phyloP scores from a whole-genome alignment of 2,113 vertebrate species.

The Perca schrenkii region DNA sequence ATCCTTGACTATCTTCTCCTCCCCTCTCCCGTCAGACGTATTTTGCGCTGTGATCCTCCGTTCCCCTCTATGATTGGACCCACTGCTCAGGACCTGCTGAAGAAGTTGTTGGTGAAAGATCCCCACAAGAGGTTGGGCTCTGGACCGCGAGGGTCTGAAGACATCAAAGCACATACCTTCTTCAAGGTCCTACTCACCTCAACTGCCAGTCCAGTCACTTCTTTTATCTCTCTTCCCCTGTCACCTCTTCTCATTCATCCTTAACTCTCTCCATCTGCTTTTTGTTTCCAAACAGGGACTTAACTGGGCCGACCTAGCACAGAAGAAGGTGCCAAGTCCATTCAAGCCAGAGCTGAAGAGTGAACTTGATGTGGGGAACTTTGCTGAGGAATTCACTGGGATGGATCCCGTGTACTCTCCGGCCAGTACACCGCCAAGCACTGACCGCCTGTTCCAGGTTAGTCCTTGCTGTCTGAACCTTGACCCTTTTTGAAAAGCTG shows the following conservation, averaged over 20 bases:
- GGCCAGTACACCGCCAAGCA: slow-evolving; percentile 89
- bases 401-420: slow-evolving; percentile 95
- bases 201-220: not conserved
- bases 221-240: not conserved
- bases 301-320: slow-evolving; percentile 88
- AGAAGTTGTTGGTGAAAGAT: slow-evolving; percentile 90
- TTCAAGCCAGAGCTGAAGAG: slow-evolving; percentile 91
- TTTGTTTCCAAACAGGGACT: slow-evolving; percentile 80
- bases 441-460: slow-evolving; percentile 91
- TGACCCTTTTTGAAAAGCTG: not conserved
- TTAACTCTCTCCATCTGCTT: slow-evolving; percentile 5
- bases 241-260: not conserved
- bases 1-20: not conserved
- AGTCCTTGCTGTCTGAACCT: not conserved
- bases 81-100: slow-evolving; percentile 90
- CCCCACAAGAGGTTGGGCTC: slow-evolving; percentile 91
- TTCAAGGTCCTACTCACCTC: slow-evolving; percentile 86
- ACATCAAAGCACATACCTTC: slow-evolving; percentile 91
- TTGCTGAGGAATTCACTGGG: slow-evolving; percentile 92
- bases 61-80: slow-evolving; percentile 89
- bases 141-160: slow-evolving; percentile 87
- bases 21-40: slow-evolving; percentile 83
- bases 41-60: slow-evolving; percentile 91
- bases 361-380: slow-evolving; percentile 93
- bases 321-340: slow-evolving; percentile 87